Base-by-base conservation (phyloP, 2,888 invertebrate species). In the Tetropium fuscum region DNA sequence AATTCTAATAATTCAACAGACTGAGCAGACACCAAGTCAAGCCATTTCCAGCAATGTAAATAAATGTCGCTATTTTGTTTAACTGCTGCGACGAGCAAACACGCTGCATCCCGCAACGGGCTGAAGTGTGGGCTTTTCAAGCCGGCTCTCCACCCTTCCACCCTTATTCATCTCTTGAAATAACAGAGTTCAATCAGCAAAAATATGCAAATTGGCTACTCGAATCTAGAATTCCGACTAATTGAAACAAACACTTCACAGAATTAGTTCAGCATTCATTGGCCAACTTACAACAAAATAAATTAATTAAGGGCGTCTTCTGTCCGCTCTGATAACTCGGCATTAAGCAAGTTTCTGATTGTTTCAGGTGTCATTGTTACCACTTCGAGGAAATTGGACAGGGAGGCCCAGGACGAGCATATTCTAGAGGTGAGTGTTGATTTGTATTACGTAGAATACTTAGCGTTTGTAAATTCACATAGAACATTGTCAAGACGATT, bases 321-420 rank as follows among this genome's bases (percentile, higher is more conserved):
- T 48, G 43, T 27, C 51, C 38, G 40, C 11, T 55, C 43, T 44
- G 32, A 40, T 57, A 53, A 48, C 45, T 53, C 45, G 30, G 53
- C 32, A n/a, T 53, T 41, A 51, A 51, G 13, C 15, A 48, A 36
- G 15, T 51, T 27, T 15, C 10, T 3, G 59, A 59, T 80, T 78
- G 60, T 84, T 83, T 20, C 85, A 95, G 96, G 97, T 59, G 85
- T 91, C 70, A 90, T 97, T 64, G 88, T 89, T 67, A 96, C 97
- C 44, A 95, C 94, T 43, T 90, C 91, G 1, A 87, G 96, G 58
- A 88, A 90, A 75, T 85, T 98, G 75, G 97, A 98, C 84, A 87
- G 97, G 74, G 98, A 98, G 84, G 90, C 90, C 75, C 92, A 93
- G 77, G 86, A 90, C 4, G 89, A 93, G 79, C 95, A 96, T 83